Evolutionary conservation across 1,140 invertebrate genomes (phyloP).

Genomic region (Leptinotarsa defecta): DNA sequence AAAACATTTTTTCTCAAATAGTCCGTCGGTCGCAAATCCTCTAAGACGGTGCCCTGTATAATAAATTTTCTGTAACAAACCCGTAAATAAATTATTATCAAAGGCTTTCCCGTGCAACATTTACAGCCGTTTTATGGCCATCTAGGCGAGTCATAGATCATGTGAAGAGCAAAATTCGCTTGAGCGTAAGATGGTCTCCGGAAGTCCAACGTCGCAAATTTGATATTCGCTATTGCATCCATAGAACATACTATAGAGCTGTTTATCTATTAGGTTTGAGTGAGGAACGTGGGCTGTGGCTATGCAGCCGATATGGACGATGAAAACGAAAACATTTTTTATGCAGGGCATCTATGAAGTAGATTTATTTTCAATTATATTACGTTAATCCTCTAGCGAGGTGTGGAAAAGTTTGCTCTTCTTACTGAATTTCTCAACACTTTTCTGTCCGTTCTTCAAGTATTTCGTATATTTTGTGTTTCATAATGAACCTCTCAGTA

Average conservation of each 20-base stretch:
- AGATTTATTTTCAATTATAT: no score
- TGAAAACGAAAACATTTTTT: no score
- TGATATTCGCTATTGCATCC: background rate
- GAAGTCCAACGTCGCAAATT: conserved; percentile 1
- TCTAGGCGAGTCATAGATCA: conserved; percentile 1
- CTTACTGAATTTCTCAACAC: no score
- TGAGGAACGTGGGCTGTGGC: no score
- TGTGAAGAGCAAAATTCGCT: conserved; percentile 9
- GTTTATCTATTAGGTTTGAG: background rate
- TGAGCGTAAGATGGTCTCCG: conserved; percentile 4
- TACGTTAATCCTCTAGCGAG: no score
- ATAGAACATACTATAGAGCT: background rate
- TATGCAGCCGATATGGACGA: no score
- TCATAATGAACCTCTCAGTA: no score
- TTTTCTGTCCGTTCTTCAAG: no score
- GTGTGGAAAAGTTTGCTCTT: no score
- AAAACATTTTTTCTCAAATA: background rate
- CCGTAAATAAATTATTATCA: conserved; percentile 20
- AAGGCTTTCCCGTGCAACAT: background rate
- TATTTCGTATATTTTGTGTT: no score
- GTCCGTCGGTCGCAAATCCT: background rate
- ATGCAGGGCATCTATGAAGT: no score
- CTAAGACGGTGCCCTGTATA: background rate
- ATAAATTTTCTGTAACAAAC: conserved; percentile 15
- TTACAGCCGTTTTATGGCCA: conserved; percentile 15